These are phyloP conservation scores for Stomorhina lunata DNA, from an alignment of 2,888 invertebrate genomes.

Conservation along the genomic window DNA sequence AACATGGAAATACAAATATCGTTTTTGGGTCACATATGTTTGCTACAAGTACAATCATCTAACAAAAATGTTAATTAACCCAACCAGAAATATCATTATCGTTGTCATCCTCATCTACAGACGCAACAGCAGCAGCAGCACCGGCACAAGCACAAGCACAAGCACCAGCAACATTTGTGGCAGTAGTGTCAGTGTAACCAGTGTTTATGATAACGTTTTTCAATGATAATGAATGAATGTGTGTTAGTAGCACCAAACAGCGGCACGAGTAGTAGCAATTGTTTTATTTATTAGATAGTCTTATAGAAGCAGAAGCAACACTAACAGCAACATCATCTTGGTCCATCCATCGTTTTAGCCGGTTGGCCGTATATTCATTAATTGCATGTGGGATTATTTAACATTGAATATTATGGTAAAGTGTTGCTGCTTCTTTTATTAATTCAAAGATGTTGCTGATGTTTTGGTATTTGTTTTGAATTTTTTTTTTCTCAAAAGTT, in stretches of 20 bases:
- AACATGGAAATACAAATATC: conserved; percentile 28
- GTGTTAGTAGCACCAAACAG: conserved; percentile 31
- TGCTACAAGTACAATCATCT: conserved; percentile 57
- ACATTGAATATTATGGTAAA: conserved; percentile 33
- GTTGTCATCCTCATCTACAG: conserved; percentile 23
- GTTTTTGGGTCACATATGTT: conserved; percentile 63
- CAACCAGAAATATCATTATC: conserved; percentile 61
- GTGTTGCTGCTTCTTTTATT: conserved; percentile 37
- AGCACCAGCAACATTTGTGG: neutral
- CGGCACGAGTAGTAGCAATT: conserved; percentile 42
- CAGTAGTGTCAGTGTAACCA: neutral
- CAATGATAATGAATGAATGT: conserved; percentile 29
- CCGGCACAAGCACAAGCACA: neutral
- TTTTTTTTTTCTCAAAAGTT: conserved; percentile 53
- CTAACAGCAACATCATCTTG: neutral
- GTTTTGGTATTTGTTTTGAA: neutral
- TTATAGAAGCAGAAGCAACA: neutral
- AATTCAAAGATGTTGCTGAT: conserved; percentile 12
- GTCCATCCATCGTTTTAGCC: conserved; percentile 22
- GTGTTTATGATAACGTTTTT: conserved; percentile 39
- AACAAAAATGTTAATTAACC: conserved; percentile 64
- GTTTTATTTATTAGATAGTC: conserved; percentile 26
- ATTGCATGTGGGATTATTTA: conserved; percentile 64
- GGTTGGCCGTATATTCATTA: conserved; percentile 44
- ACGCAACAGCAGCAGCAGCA: neutral